These are phyloP conservation scores for Heliocidaris erythrogramma DNA, from an alignment of 35 echinoderm and acorn worm species.

Conservation along the genomic window DNA sequence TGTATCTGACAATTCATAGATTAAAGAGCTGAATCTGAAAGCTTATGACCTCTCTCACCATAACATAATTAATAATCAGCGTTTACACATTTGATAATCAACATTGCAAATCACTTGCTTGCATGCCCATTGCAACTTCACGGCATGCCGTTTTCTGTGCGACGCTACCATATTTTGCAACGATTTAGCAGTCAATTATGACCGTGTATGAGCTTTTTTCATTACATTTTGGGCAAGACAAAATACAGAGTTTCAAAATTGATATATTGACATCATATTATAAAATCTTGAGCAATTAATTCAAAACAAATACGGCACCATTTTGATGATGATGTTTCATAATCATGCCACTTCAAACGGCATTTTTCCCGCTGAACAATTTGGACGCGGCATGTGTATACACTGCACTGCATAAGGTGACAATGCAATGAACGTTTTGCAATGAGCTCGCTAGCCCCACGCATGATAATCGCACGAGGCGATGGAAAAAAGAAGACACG, in stretches of 20 bases:
- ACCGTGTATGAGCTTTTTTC: neutral
- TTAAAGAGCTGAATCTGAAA: no score
- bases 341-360: neutral
- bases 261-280: no score
- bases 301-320: neutral
- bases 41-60: no score
- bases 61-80: neutral
- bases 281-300: no score
- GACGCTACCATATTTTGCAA: no score
- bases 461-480: neutral
- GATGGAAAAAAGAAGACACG: neutral
- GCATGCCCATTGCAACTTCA: neutral
- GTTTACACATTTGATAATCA: neutral
- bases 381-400: neutral
- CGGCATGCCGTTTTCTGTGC: neutral
- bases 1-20: no score
- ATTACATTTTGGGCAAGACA: neutral
- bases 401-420: no score
- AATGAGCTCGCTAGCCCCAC: neutral
- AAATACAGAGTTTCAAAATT: neutral
- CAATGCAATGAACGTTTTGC: neutral
- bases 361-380: neutral
- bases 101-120: neutral
- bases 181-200: neutral
- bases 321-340: neutral